Evolutionary conservation across 2,113 vertebrate genomes (phyloP).

Genomic region (Cryptotis parvus): DNA sequence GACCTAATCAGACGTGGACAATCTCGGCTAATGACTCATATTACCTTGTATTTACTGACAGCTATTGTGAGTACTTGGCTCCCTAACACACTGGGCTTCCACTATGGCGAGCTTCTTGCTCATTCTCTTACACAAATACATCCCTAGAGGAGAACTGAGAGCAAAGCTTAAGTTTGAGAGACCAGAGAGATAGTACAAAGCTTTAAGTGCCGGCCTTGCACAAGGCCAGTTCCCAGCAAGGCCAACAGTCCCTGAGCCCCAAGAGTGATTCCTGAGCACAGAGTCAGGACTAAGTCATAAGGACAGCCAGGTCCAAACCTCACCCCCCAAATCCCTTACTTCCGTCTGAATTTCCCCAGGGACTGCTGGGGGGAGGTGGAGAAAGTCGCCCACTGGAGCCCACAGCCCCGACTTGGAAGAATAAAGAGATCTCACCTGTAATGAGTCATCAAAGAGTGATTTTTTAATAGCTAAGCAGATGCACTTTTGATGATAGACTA

Average conservation of each 20-base stretch:
- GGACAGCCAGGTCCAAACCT: too few relatives aligned
- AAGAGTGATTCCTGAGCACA: too few relatives aligned
- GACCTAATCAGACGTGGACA: conserved; percentile 27
- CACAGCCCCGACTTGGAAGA: conserved; percentile 7
- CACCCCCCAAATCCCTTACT: background rate
- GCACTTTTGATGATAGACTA: background rate
- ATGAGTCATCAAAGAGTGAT: conserved; percentile 20
- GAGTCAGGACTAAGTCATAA: too few relatives aligned
- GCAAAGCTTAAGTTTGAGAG: background rate
- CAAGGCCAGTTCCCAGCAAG: too few relatives aligned
- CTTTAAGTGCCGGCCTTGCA: too few relatives aligned
- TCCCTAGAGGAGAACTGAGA: background rate
- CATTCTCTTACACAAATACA: conserved; percentile 30
- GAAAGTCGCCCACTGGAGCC: too few relatives aligned
- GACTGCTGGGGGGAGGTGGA: background rate
- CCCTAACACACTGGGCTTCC: background rate
- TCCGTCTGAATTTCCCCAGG: background rate
- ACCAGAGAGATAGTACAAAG: too few relatives aligned
- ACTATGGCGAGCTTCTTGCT: background rate
- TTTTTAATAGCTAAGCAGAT: background rate
- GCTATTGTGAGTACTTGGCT: conserved; percentile 9
- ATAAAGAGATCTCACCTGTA: conserved; percentile 42
- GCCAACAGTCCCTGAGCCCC: too few relatives aligned
- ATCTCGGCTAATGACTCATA: conserved; percentile 8
- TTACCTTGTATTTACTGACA: background rate